These are phyloP conservation scores for Stenopsyche tienmushanensis DNA, from an alignment of 1,140 invertebrate species.

Conservation along the genomic window DNA sequence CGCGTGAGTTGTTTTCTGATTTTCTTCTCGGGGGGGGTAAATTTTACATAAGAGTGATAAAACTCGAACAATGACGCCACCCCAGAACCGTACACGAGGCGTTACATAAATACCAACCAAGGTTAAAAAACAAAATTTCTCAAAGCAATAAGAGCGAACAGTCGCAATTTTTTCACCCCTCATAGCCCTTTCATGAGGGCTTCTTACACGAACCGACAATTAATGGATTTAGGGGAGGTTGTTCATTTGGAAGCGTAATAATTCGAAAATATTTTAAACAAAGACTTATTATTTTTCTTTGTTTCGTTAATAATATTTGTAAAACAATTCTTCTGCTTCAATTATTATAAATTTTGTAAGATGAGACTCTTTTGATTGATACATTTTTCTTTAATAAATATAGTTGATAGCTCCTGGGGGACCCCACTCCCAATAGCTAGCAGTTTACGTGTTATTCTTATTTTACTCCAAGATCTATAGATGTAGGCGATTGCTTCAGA, in stretches of 20 bases:
- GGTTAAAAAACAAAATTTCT: no score
- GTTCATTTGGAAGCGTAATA: not conserved
- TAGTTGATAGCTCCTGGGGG: conserved; percentile 1
- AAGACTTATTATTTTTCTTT: not conserved
- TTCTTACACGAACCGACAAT: no score
- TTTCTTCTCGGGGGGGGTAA: no score
- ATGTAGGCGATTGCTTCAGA: conserved; percentile 15
- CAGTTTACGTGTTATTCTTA: conserved; percentile 34
- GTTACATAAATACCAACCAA: no score
- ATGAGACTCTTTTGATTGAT: not conserved
- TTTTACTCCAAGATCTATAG: conserved; percentile 10
- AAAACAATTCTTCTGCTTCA: not conserved
- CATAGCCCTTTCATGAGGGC: no score
- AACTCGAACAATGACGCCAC: no score
- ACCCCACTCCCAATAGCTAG: conserved; percentile 23
- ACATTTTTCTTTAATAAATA: no score
- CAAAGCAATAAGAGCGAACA: no score
- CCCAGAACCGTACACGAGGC: no score
- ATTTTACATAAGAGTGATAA: no score
- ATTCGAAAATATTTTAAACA: not conserved
- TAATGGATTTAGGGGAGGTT: not conserved
- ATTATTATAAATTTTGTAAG: not conserved
- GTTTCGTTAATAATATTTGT: not conserved
- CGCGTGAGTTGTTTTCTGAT: no score
- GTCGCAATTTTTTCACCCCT: no score